Conservation (phyloP, 2,113 vertebrate species). For the Ictalurus punctatus region DNA sequence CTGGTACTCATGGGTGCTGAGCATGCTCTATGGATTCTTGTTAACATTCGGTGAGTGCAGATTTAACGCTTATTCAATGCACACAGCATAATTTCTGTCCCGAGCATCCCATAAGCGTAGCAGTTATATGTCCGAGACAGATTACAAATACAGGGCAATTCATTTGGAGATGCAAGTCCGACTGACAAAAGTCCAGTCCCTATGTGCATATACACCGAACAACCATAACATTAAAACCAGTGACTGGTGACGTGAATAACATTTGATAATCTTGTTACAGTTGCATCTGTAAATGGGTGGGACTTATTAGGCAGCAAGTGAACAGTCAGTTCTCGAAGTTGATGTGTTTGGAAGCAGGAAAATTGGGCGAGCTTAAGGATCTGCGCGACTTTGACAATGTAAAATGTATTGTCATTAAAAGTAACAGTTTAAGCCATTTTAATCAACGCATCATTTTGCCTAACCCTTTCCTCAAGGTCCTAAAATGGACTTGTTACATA, state of each 20-base stretch:
- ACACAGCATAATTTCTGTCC: too few species aligned
- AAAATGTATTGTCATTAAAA: neutral
- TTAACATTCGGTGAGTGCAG: constrained; percentile 72
- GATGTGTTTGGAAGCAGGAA: too few species aligned
- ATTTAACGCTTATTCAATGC: neutral
- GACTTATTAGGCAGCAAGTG: too few species aligned
- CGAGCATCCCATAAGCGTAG: neutral
- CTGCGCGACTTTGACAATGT: neutral
- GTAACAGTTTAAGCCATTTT: too few species aligned
- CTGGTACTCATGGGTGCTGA: constrained; percentile 95
- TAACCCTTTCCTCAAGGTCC: neutral
- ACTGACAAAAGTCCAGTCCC: neutral
- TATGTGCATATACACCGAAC: neutral
- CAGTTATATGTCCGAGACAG: neutral
- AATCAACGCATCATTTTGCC: neutral
- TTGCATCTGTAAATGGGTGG: too few species aligned
- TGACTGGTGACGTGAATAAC: too few species aligned
- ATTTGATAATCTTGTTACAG: too few species aligned
- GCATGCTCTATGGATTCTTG: constrained; percentile 96
- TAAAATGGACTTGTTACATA: neutral
- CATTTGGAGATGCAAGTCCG: neutral
- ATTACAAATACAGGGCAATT: neutral
- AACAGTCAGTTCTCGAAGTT: too few species aligned
- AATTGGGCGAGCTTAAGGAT: too few species aligned
- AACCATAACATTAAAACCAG: too few species aligned